Evolutionary conservation across 2,113 vertebrate genomes (phyloP).

Genomic region (Callospermophilus lateralis): DNA sequence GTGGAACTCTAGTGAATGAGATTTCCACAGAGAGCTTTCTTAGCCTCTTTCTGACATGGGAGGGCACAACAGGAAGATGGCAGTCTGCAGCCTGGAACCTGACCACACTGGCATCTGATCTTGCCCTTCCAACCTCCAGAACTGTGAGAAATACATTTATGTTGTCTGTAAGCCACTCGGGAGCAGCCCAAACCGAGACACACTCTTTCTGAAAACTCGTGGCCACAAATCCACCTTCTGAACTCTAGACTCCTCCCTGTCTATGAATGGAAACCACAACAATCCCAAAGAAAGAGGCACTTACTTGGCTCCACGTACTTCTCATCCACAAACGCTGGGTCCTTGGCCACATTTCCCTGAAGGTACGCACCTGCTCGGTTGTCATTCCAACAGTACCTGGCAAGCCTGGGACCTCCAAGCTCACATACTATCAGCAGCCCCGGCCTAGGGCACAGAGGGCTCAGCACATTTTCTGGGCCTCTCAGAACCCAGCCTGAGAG

Average conservation of each 20-base stretch:
- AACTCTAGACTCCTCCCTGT: not conserved
- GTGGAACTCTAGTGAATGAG: not conserved
- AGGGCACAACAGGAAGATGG: not conserved
- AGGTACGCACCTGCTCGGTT: not conserved
- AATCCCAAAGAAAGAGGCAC: not conserved
- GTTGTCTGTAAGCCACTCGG: not conserved
- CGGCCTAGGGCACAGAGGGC: too few relatives aligned
- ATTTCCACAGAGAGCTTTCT: not conserved
- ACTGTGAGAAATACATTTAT: not conserved
- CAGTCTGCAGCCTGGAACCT: not conserved
- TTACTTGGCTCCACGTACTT: not conserved
- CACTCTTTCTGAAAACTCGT: not conserved
- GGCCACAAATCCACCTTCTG: not conserved
- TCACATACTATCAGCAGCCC: not conserved
- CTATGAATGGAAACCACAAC: not conserved
- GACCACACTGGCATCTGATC: not conserved
- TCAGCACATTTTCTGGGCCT: not conserved
- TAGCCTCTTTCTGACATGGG: not conserved
- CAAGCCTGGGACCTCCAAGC: not conserved
- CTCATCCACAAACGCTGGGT: not conserved
- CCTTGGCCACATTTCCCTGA: accelerated
- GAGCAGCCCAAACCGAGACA: not conserved
- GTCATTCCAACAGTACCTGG: accelerated
- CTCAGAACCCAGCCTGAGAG: not conserved
- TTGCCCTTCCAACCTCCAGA: not conserved